Conservation (phyloP, 2,888 invertebrate species). For the Latrodectus elegans region DNA sequence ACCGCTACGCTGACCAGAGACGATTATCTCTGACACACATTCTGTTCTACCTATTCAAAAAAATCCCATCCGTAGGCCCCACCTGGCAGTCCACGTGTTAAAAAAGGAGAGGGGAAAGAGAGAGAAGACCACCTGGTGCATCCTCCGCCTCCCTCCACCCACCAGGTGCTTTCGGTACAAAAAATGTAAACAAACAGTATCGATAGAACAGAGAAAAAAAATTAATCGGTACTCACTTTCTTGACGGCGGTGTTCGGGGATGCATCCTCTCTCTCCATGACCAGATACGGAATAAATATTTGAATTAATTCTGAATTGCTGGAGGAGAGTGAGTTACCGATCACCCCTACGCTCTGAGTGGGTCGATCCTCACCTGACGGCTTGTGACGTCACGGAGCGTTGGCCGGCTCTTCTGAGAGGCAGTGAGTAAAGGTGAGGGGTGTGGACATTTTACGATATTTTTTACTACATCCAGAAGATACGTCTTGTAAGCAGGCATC, state of each 20-base stretch:
- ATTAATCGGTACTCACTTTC: constrained; percentile 31
- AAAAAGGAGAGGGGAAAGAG: not conserved
- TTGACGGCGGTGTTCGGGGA: constrained; percentile 34
- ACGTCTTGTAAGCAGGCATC: not conserved
- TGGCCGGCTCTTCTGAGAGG: constrained; percentile 30
- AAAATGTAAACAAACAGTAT: constrained; percentile 10
- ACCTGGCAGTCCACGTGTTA: constrained; percentile 42
- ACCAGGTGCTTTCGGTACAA: not conserved
- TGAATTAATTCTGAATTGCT: constrained; percentile 1
- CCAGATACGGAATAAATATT: constrained; percentile 15
- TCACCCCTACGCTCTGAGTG: constrained; percentile 59
- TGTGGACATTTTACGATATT: constrained; percentile 10
- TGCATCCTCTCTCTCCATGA: constrained; percentile 53
- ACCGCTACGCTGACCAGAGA: constrained; percentile 2
- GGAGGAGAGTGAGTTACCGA: not conserved
- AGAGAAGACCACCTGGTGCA: constrained; percentile 15
- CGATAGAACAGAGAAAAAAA: not conserved
- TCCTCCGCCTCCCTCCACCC: constrained; percentile 8
- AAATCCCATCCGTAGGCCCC: not conserved
- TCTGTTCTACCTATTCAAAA: constrained; percentile 1
- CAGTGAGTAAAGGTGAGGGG: constrained; percentile 3
- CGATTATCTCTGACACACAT: constrained; percentile 27
- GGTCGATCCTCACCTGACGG: constrained; percentile 61
- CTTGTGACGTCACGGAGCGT: constrained; percentile 48
- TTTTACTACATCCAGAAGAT: not conserved